A percentile compares a stretch with the other conserved stretches of the same genome.
phyloP scores from a whole-genome alignment of 1,140 invertebrate genomes.

The Pseudomyrmex concolor region DNA sequence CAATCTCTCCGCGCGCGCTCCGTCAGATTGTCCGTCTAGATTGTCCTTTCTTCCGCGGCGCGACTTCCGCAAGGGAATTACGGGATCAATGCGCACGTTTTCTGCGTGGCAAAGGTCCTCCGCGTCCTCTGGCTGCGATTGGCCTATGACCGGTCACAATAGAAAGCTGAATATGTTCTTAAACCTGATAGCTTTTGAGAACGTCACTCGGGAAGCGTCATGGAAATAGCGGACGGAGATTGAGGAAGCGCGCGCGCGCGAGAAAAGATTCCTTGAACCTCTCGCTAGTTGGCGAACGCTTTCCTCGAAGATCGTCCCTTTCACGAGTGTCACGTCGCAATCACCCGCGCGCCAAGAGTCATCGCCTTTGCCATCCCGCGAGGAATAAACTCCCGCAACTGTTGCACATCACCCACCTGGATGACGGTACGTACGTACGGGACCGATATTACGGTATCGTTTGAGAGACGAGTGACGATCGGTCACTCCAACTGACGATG shows the following conservation, averaged over 20 bases:
- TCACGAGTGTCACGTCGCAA: conserved; percentile 54
- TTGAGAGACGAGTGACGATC: not conserved
- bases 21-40: conserved; percentile 6
- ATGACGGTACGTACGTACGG: conserved; percentile 10
- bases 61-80: conserved; percentile 55
- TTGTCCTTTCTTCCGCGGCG: conserved; percentile 14
- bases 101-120: conserved; percentile 46
- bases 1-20: not conserved
- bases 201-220: conserved; percentile 47
- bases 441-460: conserved; percentile 51
- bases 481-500: not conserved
- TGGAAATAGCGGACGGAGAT: conserved; percentile 32
- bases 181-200: conserved; percentile 56
- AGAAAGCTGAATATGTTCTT: conserved; percentile 53
- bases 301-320: conserved; percentile 50
- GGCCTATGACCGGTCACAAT: conserved; percentile 56
- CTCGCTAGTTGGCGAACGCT: conserved; percentile 35
- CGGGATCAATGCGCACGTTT: conserved; percentile 47
- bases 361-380: conserved; percentile 49
- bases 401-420: conserved; percentile 52
- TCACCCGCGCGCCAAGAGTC: conserved; percentile 53
- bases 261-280: conserved; percentile 43
- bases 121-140: conserved; percentile 46
- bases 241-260: conserved; percentile 30
- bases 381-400: conserved; percentile 47